Conservation (phyloP, 2,797 vertebrate genomes). For the Peromyscus melanophrys region DNA sequence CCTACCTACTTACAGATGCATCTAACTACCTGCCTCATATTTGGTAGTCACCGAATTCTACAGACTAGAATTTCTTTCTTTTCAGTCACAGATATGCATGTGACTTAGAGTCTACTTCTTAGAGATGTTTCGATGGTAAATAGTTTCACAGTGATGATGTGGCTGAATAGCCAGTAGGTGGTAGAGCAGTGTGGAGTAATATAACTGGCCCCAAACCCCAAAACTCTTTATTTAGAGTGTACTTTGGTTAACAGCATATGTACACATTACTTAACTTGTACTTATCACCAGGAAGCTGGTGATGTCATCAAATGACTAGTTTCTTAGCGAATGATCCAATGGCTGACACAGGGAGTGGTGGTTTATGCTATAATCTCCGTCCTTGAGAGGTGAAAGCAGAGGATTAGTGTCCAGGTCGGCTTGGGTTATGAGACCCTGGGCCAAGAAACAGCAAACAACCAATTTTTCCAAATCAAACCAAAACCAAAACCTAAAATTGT, state of each 20-base stretch:
- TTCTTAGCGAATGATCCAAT: conserved; percentile 38
- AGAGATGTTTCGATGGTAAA: background rate
- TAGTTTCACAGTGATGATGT: background rate
- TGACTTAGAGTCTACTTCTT: background rate
- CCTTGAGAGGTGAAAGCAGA: background rate
- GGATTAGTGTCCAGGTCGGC: background rate
- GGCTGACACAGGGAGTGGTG: background rate
- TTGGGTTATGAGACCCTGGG: background rate
- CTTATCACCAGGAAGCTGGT: conserved; percentile 9
- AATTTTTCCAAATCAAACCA: background rate
- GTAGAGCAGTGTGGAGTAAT: background rate
- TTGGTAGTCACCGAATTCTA: background rate
- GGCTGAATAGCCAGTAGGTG: background rate
- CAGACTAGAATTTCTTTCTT: background rate
- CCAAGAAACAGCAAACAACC: background rate
- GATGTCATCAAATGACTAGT: conserved; percentile 16
- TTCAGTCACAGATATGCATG: background rate
- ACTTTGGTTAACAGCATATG: conserved; percentile 15
- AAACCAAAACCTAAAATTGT: background rate
- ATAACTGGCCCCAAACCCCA: background rate
- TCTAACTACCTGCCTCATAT: background rate
- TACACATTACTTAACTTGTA: conserved; percentile 6
- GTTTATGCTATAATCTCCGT: background rate
- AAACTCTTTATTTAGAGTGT: background rate
- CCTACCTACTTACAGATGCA: background rate